Evolutionary conservation across 1,140 invertebrate species (phyloP).

Genomic region (Phortica variegata): DNA sequence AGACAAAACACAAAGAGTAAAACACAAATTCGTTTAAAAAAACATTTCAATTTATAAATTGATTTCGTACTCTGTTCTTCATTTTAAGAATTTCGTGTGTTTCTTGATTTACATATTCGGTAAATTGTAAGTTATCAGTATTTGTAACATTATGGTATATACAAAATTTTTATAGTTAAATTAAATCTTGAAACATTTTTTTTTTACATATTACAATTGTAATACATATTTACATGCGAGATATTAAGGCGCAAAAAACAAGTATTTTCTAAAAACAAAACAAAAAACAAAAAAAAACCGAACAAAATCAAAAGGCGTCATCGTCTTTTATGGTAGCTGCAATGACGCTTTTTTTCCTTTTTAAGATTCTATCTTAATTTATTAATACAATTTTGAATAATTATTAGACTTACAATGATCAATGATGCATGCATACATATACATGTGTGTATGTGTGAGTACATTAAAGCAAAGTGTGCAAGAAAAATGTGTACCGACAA

Average conservation of each 20-base stretch:
- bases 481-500: no score
- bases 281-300: constrained; percentile 16
- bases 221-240: not conserved
- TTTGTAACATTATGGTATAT: constrained; percentile 52
- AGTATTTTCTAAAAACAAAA: constrained; percentile 8
- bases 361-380: constrained; percentile 33
- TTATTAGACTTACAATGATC: constrained; percentile 9
- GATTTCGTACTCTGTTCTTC: no score
- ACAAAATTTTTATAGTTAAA: constrained; percentile 48
- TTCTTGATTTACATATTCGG: no score
- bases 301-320: no score
- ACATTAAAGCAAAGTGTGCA: constrained; percentile 15
- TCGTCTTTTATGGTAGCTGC: constrained; percentile 33
- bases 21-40: constrained; percentile 35
- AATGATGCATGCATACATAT: no score
- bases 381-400: constrained; percentile 4
- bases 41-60: no score
- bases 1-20: no score
- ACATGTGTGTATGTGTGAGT: constrained; percentile 11
- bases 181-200: constrained; percentile 30
- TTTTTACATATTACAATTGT: not conserved
- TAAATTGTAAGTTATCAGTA: constrained; percentile 48
- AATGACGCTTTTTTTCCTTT: constrained; percentile 39
- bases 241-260: constrained; percentile 16
- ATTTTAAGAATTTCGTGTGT: no score